Percentiles rank a stretch among this genome's conserved stretches.
These are phyloP conservation scores for Frieseomelitta varia DNA, from an alignment of 1,140 invertebrate genomes.

Conservation along the genomic window DNA sequence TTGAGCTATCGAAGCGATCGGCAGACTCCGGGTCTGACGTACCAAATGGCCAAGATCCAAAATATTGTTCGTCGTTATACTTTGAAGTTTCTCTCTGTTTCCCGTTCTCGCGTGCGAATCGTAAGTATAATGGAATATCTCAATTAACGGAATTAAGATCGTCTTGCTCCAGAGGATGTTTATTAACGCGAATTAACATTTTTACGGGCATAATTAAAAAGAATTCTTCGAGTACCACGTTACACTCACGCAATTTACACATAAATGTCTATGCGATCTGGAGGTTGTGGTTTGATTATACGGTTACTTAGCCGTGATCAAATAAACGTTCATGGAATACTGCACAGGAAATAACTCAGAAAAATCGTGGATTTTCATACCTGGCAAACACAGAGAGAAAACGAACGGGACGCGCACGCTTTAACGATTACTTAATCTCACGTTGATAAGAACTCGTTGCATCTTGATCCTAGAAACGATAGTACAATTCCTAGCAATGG, in stretches of 20 bases:
- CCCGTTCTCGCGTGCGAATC: no score
- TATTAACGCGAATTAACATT: no score
- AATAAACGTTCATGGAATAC: not conserved
- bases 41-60: slow-evolving; percentile 2
- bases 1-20: slow-evolving; percentile 1
- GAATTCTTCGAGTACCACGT: no score
- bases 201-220: no score
- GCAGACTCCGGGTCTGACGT: not conserved
- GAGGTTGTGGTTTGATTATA: not conserved
- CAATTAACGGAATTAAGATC: not conserved
- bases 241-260: no score
- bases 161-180: no score
- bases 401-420: not conserved
- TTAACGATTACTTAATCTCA: no score
- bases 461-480: not conserved
- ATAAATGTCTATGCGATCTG: no score
- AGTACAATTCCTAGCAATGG: not conserved
- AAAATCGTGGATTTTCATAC: not conserved
- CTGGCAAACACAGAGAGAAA: not conserved
- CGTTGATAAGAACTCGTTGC: no score
- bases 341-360: not conserved
- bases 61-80: not conserved
- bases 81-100: not conserved
- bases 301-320: not conserved
- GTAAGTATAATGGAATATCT: not conserved